A percentile compares a stretch with the other conserved stretches of the same genome.
Evolutionary conservation across 2,888 invertebrate genomes (phyloP).

Genomic region (Plagodis pulveraria): DNA sequence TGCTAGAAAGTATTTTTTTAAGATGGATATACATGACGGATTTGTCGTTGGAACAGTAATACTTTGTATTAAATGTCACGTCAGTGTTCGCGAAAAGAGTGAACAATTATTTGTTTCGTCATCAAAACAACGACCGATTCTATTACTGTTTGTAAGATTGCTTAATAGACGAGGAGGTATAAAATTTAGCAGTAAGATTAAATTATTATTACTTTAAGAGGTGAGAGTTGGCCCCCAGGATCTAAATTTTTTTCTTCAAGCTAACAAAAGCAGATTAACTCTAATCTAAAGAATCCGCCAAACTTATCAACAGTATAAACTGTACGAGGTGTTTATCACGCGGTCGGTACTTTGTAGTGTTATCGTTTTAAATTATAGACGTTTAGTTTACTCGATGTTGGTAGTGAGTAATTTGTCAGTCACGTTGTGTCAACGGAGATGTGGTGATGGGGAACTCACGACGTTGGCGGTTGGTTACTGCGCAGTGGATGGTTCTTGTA

Average conservation of each 20-base stretch:
- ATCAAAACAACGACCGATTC: too few relatives aligned
- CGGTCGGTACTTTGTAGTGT: slow-evolving; percentile 34
- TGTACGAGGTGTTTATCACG: slow-evolving; percentile 22
- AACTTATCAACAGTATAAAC: slow-evolving; percentile 3
- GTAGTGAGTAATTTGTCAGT: slow-evolving; percentile 49
- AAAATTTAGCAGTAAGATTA: too few relatives aligned
- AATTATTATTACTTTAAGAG: too few relatives aligned
- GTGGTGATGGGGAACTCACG: slow-evolving; percentile 31
- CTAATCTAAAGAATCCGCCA: slow-evolving; percentile 9
- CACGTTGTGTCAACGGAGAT: slow-evolving; percentile 49
- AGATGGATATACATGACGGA: too few relatives aligned
- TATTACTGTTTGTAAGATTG: too few relatives aligned
- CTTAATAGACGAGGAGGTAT: too few relatives aligned
- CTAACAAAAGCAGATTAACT: not conserved
- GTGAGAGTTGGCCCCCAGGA: too few relatives aligned
- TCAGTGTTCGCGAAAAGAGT: too few relatives aligned
- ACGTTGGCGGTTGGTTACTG: slow-evolving; percentile 7
- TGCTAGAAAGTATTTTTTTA: too few relatives aligned
- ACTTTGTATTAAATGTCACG: too few relatives aligned
- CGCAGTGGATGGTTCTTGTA: not conserved
- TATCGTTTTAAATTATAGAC: slow-evolving; percentile 47
- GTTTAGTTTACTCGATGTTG: slow-evolving; percentile 30
- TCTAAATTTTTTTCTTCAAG: not conserved
- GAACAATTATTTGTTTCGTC: too few relatives aligned
- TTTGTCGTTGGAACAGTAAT: too few relatives aligned